Base-by-base conservation (phyloP, 2,113 vertebrate genomes). In the Sinocyclocheilus maitianheensis region DNA sequence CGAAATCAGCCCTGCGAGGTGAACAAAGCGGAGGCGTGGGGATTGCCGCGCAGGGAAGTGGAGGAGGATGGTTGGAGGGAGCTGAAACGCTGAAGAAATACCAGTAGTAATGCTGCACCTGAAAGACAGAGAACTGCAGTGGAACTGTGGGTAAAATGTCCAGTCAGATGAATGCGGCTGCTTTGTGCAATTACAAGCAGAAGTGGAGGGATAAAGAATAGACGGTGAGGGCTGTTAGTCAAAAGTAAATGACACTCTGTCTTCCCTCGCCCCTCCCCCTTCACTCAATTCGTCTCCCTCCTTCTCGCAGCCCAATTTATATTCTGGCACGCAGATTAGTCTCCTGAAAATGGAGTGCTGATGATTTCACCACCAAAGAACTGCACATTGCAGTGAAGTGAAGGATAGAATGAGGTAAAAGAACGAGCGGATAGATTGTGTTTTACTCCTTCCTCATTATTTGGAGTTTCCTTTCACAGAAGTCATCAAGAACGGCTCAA, bases 161-260 rank as follows among this genome's bases (percentile, higher is more conserved):
- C 65, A 83, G 40, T 40, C 58, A 85, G 78, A 76, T 77, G 72
- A 81, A 77, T 88, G 51, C 26, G 63, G 74, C 72, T 84, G 78
- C 60, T 83, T 83, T 85, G 86, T 84, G 84, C 76, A 86, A 86
- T 85, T 74, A 88, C 77, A 71, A 74, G 65, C 81, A 82, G 77
- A 83, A 81, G 89, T 83, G 81, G 43, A 87, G 72, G 79, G 83
- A 89, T 80, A 78, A 88, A 40, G 37, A 80, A 78, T 78, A 74
- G 22, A 22, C 20, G 10, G 69, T 16, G 10, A 46, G 48, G 75
- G 79, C 76, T 87, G 82, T 78, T 88, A 76, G 87, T 85, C 43
- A 89, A 90, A 88, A 90, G 75, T 75, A 79, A 85, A 83, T 40
- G 65, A 65, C 79, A 75, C 63, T 20, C 53, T 58, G 79, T 67